These are phyloP conservation scores for Drosophila sproati DNA, from an alignment of 1,140 invertebrate species.

Conservation along the genomic window DNA sequence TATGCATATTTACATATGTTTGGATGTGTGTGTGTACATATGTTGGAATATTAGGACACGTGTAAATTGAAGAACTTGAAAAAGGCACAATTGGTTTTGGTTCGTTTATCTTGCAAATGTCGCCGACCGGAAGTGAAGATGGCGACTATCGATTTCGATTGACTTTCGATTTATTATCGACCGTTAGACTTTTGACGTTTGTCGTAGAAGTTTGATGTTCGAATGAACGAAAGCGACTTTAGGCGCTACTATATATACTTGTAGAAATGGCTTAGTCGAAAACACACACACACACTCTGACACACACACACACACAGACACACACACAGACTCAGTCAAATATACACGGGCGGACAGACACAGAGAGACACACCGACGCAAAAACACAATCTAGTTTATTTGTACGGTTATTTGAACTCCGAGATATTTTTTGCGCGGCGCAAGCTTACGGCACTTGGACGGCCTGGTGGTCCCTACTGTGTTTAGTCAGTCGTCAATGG, in stretches of 20 bases:
- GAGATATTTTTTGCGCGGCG: conserved; percentile 58
- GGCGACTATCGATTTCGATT: conserved; percentile 30
- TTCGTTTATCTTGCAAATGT: background rate
- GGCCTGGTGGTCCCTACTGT: conserved; percentile 7
- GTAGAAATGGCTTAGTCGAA: conserved; percentile 62
- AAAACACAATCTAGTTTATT: conserved; percentile 78
- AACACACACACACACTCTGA: conserved; percentile 29
- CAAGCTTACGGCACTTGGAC: conserved; percentile 34
- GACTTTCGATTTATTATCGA: conserved; percentile 17
- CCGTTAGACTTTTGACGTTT: conserved; percentile 40
- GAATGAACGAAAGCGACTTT: conserved; percentile 72
- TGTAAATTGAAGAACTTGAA: conserved; percentile 35
- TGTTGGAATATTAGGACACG: conserved; percentile 30
- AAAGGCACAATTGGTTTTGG: background rate
- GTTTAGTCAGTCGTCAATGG: conserved; percentile 52
- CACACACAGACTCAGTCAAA: conserved; percentile 17
- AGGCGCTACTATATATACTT: conserved; percentile 76
- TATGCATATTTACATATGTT: conserved; percentile 8
- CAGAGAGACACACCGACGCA: conserved; percentile 36
- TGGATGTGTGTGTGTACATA: conserved; percentile 1
- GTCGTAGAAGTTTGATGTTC: conserved; percentile 55
- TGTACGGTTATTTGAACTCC: conserved; percentile 71
- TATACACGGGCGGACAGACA: conserved; percentile 7
- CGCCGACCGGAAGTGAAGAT: conserved; percentile 62
- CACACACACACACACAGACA: conserved; percentile 11